phyloP scores from a whole-genome alignment of 2,113 vertebrate genomes.

The Balaeniceps rex region DNA sequence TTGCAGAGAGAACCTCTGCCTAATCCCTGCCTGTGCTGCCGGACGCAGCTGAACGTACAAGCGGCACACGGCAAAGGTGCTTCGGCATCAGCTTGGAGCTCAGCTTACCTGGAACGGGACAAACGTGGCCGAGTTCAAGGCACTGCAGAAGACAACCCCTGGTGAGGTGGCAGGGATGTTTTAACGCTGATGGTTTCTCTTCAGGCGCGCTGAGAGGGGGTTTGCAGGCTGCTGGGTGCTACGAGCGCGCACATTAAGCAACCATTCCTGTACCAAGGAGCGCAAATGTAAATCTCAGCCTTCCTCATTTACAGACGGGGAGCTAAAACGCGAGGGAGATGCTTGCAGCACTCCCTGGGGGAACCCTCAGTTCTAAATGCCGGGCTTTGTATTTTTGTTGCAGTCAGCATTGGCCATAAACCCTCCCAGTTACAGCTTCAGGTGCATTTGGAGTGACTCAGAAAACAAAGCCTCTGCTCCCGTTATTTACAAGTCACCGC shows the following conservation, averaged over 20 bases:
- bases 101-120: background rate
- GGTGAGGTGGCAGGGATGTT: background rate
- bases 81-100: background rate
- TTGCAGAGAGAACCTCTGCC: background rate
- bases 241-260: accelerated
- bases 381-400: background rate
- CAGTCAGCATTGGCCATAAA: background rate
- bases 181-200: background rate
- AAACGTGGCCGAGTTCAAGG: background rate
- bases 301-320: background rate
- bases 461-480: background rate
- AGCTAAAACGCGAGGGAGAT: background rate
- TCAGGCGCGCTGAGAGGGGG: too few relatives aligned
- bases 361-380: background rate
- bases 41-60: background rate
- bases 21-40: background rate
- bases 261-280: too few relatives aligned
- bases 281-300: background rate
- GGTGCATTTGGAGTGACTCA: background rate
- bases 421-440: background rate
- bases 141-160: background rate
- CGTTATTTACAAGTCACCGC: background rate
- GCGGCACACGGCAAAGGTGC: background rate
- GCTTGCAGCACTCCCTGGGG: too few relatives aligned
- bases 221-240: background rate